phyloP scores from a whole-genome alignment of 2,888 invertebrate genomes.

The Eupithecia abbreviata region DNA sequence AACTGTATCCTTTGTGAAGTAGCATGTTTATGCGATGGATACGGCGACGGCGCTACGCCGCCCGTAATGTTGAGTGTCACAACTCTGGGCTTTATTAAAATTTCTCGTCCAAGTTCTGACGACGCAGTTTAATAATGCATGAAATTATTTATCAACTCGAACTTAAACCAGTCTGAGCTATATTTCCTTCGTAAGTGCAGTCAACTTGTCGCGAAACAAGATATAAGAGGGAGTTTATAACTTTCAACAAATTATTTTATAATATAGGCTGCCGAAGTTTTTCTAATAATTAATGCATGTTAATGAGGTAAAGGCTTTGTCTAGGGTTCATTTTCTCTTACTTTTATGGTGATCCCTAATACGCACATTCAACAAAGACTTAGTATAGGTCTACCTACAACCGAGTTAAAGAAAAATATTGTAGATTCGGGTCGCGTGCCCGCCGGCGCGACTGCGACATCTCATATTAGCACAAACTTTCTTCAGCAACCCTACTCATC shows the following conservation, averaged over 20 bases:
- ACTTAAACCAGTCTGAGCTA: conserved; percentile 32
- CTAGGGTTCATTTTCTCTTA: background rate
- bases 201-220: conserved; percentile 23
- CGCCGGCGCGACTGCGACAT: conserved; percentile 51
- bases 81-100: conserved; percentile 59
- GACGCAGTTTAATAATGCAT: conserved; percentile 64
- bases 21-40: conserved; percentile 43
- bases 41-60: conserved; percentile 30
- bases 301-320: background rate
- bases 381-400: conserved; percentile 19
- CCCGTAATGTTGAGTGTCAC: conserved; percentile 36
- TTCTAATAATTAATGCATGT: background rate
- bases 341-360: background rate
- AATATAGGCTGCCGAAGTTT: conserved; percentile 5
- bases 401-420: conserved; percentile 40
- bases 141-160: conserved; percentile 56
- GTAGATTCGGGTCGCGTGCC: conserved; percentile 46
- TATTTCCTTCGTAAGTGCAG: conserved; percentile 31
- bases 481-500: conserved; percentile 47
- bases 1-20: conserved; percentile 48
- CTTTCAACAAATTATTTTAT: background rate
- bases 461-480: conserved; percentile 50
- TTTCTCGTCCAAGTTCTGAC: conserved; percentile 55
- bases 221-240: conserved; percentile 4
- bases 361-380: background rate